phyloP scores from a whole-genome alignment of 2,113 vertebrate genomes.

The Asarcornis scutulata region DNA sequence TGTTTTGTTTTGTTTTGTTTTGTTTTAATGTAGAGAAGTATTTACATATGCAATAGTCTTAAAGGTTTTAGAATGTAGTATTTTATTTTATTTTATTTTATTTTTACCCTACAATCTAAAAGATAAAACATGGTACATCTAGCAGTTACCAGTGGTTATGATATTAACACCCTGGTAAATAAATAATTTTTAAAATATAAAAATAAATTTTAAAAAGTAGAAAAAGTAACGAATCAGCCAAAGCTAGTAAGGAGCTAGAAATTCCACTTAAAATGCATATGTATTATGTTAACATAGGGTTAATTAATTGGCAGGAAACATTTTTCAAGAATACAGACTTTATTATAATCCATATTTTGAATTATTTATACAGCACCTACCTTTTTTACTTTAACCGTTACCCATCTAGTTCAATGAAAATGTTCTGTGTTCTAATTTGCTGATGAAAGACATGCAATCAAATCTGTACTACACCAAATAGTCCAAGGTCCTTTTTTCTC shows the following conservation, averaged over 20 bases:
- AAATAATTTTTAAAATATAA: background rate
- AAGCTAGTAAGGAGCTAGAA: background rate
- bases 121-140: background rate
- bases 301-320: background rate
- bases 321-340: background rate
- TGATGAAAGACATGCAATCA: background rate
- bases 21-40: background rate
- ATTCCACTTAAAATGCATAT: background rate
- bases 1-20: background rate
- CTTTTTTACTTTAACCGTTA: background rate
- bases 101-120: background rate
- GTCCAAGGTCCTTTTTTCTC: background rate
- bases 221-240: background rate
- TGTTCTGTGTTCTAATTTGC: background rate
- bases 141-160: background rate
- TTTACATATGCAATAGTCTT: background rate
- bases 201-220: background rate
- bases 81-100: no score
- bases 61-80: background rate
- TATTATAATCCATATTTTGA: background rate
- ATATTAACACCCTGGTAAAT: background rate
- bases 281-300: accelerated
- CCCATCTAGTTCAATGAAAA: background rate
- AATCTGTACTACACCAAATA: background rate
- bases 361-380: background rate